Evolutionary conservation across 2,113 vertebrate genomes (phyloP).

Genomic region (Lichenostomus cassidix): DNA sequence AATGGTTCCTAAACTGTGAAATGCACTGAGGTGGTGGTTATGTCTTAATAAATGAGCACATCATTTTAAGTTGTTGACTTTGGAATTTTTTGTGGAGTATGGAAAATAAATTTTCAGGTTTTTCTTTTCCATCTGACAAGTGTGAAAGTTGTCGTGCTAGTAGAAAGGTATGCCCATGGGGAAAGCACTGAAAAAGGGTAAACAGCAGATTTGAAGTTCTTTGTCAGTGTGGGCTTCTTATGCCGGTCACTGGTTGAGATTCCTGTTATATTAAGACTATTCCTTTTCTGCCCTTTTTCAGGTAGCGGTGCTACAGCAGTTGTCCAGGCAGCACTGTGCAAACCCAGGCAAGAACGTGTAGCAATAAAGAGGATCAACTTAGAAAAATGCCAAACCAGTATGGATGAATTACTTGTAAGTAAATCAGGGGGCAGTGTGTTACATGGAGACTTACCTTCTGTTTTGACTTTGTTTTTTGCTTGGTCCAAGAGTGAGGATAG

Average conservation of each 20-base stretch:
- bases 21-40: background rate
- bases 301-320: conserved; percentile 97
- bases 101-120: background rate
- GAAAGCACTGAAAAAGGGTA: background rate
- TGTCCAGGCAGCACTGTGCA: conserved; percentile 95
- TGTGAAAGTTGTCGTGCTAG: background rate
- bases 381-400: conserved; percentile 99
- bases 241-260: background rate
- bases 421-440: background rate
- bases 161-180: background rate
- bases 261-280: background rate
- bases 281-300: conserved; percentile 72
- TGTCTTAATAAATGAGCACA: background rate
- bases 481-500: background rate
- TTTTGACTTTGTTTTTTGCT: background rate
- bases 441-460: background rate
- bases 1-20: background rate
- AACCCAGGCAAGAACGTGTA: conserved; percentile 94
- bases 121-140: background rate
- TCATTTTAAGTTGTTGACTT: background rate
- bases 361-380: conserved; percentile 99
- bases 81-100: background rate
- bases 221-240: background rate
- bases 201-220: background rate
- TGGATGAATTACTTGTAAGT: conserved; percentile 98